These are phyloP conservation scores for Notospermus geniculatus DNA, from an alignment of 1,140 invertebrate species.

Conservation along the genomic window DNA sequence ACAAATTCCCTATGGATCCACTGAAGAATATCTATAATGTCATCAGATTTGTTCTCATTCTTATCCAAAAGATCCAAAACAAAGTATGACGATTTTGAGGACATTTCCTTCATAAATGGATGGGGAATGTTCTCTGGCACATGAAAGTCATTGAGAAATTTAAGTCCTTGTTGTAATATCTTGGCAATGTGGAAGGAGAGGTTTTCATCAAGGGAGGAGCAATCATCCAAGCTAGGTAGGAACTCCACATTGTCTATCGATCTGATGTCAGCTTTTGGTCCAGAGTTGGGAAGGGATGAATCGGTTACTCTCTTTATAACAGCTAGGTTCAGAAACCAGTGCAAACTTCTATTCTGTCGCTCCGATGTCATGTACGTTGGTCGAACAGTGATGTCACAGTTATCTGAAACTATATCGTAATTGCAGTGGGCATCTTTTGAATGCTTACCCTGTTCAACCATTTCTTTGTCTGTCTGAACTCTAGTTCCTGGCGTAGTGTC, in stretches of 20 bases:
- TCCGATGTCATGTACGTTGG: slow-evolving; percentile 4
- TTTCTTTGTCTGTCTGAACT: too few species aligned
- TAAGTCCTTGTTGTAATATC: slow-evolving; percentile 7
- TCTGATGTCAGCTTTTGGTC: slow-evolving; percentile 18
- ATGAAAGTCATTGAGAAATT: slow-evolving; percentile 2
- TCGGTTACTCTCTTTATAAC: background rate
- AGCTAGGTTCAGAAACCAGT: slow-evolving; percentile 6
- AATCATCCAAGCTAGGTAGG: slow-evolving; percentile 18
- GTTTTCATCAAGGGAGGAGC: slow-evolving; percentile 4
- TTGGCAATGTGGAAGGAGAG: slow-evolving; percentile 18
- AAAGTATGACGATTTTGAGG: slow-evolving; percentile 17
- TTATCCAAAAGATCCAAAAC: slow-evolving; percentile 23
- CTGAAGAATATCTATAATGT: slow-evolving; percentile 26
- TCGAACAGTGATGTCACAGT: background rate
- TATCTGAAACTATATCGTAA: background rate
- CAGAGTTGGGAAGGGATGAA: slow-evolving; percentile 6
- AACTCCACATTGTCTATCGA: slow-evolving; percentile 12
- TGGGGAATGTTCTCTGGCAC: slow-evolving; percentile 14
- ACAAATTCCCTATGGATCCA: slow-evolving; percentile 21
- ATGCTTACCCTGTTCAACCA: too few species aligned
- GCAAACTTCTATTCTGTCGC: slow-evolving; percentile 1
- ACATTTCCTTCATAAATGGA: slow-evolving; percentile 17
- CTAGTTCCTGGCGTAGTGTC: too few species aligned
- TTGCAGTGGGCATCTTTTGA: too few species aligned
- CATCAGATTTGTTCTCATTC: slow-evolving; percentile 26